phyloP scores from a whole-genome alignment of 1,140 invertebrate genomes.

The Drosophila bifasciata region DNA sequence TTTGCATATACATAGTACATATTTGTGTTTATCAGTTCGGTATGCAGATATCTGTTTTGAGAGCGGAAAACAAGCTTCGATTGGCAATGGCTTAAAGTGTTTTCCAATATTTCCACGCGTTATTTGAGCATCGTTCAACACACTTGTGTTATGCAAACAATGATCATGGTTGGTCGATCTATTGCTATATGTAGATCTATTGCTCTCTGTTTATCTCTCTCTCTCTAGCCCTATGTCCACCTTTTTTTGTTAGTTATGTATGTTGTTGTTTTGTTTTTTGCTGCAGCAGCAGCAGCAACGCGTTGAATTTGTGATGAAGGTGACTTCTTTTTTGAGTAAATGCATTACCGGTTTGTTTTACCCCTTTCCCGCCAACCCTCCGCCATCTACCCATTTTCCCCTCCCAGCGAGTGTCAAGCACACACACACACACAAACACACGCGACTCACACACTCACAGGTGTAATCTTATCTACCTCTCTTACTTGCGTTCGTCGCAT shows the following conservation, averaged over 20 bases:
- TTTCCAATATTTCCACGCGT: slow-evolving; percentile 31
- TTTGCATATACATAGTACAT: neutral
- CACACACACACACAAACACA: slow-evolving; percentile 5
- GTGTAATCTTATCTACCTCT: slow-evolving; percentile 74
- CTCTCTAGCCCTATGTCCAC: neutral
- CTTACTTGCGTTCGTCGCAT: slow-evolving; percentile 29
- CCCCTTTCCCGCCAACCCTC: slow-evolving; percentile 32
- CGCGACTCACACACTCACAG: slow-evolving; percentile 24
- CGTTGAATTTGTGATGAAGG: slow-evolving; percentile 70
- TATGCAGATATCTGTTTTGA: neutral
- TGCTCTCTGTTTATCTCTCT: slow-evolving; percentile 9
- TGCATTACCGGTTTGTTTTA: slow-evolving; percentile 75
- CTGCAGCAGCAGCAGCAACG: too few relatives aligned
- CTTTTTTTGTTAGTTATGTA: slow-evolving; percentile 29
- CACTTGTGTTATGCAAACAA: slow-evolving; percentile 37
- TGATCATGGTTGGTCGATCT: slow-evolving; percentile 33
- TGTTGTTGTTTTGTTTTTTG: slow-evolving; percentile 40
- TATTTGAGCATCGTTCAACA: slow-evolving; percentile 12
- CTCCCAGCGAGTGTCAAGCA: neutral
- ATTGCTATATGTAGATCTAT: slow-evolving; percentile 48
- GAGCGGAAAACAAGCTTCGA: slow-evolving; percentile 18
- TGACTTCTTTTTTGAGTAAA: slow-evolving; percentile 75
- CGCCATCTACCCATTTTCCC: slow-evolving; percentile 4
- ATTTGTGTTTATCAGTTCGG: neutral
- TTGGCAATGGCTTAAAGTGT: slow-evolving; percentile 7